A percentile compares a stretch with the other conserved stretches of the same genome.
Evolutionary conservation across 2,113 vertebrate species (phyloP).

Genomic region (Chloropsis cyanopogon): DNA sequence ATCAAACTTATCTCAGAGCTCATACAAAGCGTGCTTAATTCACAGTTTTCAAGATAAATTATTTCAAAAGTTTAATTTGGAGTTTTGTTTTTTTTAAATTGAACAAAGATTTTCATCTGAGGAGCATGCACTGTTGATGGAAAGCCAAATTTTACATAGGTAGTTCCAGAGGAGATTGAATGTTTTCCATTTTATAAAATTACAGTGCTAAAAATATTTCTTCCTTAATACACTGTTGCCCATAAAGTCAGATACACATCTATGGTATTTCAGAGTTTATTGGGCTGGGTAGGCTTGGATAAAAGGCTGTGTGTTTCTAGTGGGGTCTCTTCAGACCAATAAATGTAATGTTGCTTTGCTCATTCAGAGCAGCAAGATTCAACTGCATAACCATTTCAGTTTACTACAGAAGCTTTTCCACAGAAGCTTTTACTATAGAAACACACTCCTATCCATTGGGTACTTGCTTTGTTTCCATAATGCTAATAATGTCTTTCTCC

Average conservation of each 20-base stretch:
- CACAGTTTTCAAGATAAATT: constrained; percentile 55
- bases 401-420: constrained; percentile 12
- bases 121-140: background rate
- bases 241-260: constrained; percentile 25
- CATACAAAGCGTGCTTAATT: background rate
- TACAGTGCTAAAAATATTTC: background rate
- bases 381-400: background rate
- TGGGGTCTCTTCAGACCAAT: constrained; percentile 10
- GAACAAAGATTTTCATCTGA: constrained; percentile 12
- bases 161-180: background rate
- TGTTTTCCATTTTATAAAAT: constrained; percentile 5
- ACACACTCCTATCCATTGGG: background rate
- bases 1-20: constrained; percentile 45
- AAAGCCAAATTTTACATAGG: background rate
- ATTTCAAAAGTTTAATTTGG: constrained; percentile 33
- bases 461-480: constrained; percentile 32
- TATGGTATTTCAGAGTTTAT: constrained; percentile 37
- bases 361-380: background rate
- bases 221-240: background rate
- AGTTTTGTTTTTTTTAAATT: constrained; percentile 55
- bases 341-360: constrained; percentile 7
- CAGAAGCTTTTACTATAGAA: background rate
- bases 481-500: constrained; percentile 15
- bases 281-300: background rate
- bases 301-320: constrained; percentile 36